Evolutionary conservation across 2,113 vertebrate genomes (phyloP), one percentile per base, ranked within the genome.

Genomic region (Origma solitaria): DNA sequence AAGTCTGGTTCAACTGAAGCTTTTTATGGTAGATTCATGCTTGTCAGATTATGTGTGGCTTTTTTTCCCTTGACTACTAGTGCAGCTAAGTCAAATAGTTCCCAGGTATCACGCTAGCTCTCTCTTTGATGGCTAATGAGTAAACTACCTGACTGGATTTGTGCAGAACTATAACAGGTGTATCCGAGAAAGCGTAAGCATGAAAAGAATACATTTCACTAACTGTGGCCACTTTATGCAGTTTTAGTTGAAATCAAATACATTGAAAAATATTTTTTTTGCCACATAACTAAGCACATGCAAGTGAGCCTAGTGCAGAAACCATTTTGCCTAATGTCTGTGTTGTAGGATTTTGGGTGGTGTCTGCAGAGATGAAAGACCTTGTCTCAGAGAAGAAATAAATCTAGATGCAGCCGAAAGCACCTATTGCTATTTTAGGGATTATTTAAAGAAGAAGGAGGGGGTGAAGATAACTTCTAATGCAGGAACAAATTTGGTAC

Each of bases 161-260:
- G 28, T 11, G 2, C 27, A 69, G 61, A 68, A 22, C 31, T 60
- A 1, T 23, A 49, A 50, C 19, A 76, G 10, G 30, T 23, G 3
- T 38, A 37, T 11, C n/a, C 50, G 38, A 57, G 38, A 76, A 88
- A 49, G 20, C 0, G 2, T 6, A 76, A 69, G 16, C 20, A 35
- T 0, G 5, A 51, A 68, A 40, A 25, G 13, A 72, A 56, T 50
- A 12, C 30, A 17, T 17, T 37, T 85, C 44, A 53, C 6, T 57
- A 37, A 11, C 22, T 70, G 31, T 1, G 0, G 3, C 12, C 1
- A 8, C 9, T 33, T 33, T 13, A 17, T 15, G 15, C 4, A 58
- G 25, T 69, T 75, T 58, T 38, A 54, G 11, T 4, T 35, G 44
- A 10, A 86, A 9, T 37, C 22, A 92, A 68, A 71, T 24, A 42